Base-by-base conservation (phyloP, 2,888 invertebrate species). In the Temnothorax ravouxi region DNA sequence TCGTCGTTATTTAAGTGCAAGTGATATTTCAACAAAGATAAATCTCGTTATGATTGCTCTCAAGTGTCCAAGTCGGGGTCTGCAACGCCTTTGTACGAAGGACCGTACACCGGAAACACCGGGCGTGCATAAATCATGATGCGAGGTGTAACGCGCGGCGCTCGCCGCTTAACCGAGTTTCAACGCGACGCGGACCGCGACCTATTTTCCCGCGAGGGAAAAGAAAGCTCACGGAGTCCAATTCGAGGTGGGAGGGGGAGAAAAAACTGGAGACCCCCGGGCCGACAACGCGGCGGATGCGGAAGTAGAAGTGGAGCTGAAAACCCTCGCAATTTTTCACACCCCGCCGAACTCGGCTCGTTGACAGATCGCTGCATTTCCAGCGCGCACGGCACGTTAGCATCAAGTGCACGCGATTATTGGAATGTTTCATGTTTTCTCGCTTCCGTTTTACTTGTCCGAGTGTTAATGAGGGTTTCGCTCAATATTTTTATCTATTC, bases 261-360 rank as follows among this genome's bases (percentile, higher is more conserved):
- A 4, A 72, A 59, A 56, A 34, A 38, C 47, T n/a, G 72, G 38
- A 15, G 52, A 18, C 52, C 18, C 62, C 52, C 18, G 50, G 69
- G 29, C 44, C 38, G 3, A 29, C 29, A 3, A 29, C 29, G 29
- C 29, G 52, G 38, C 59, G 72, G 21, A 71, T 59, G 18, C 56
- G 72, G 56, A 79, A 79, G 59, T 79, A 79, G 54, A 67, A 79
- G 69, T 44, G 18, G 77, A 71, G 79, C 74, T 34, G 72, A 80
- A 72, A 80, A 59, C 38, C 25, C 44, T 9, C n/a, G 59, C 34
- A 59, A 72, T 59, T 80, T 72, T 80, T 80, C 72, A 72, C 79
- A 72, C 59, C 34, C 72, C 47, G 38, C 38, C 34, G 59, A 25
- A 18, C 29, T 59, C 74, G 18, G 25, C 59, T 50, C 59, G 56